Base-by-base conservation (phyloP, 2,113 vertebrate species). In the Abramis brama region DNA sequence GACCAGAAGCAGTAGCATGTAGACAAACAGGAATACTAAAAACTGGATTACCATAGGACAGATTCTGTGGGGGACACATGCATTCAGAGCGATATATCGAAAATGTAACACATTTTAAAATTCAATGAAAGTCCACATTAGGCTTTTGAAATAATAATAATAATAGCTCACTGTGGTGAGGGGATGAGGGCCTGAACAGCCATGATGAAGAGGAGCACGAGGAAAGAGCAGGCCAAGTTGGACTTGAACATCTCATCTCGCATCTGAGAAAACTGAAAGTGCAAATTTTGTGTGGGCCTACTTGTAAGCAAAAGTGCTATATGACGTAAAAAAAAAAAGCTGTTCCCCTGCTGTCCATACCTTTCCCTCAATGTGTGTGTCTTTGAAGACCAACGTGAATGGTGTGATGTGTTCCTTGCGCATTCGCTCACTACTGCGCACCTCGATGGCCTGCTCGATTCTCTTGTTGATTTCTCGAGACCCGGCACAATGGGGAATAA, bases 191-290 rank as follows among this genome's bases (percentile, higher is more conserved):
- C 95, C 93, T 98, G 97, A 90, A 97, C 96, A 10, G 95, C 91
- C 23, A 97, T 96, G 92, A 97, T 96, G 93, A 97, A 96, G 12
- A 97, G 92, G 60, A 97, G 94, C 86, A 98, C 93, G 84, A 98
- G 96, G 91, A 97, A 97, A 1, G 97, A 96, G 83, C 97, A 98
- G 79, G 97, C 96, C 95, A 98, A 90, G 92, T 97, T 98, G 86
- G 97, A 97, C 92, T 97, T 98, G 94, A 98, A 98, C 74, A 98
- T 97, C 92, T 98, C 97, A 39, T 98, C 97, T 89, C 97, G 95
- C 96, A 98, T 97, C 87, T 97, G 97, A 82, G 96, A 97, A 90
- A 97, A 98, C 97, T 98, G 91, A 68, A 76, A 86, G 33, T 77
- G 8, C 17, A 33, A 10, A 77, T 33, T 5, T 77, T 10, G 25